These are phyloP conservation scores for Rutilus rutilus DNA, from an alignment of 2,113 vertebrate species.

Conservation along the genomic window DNA sequence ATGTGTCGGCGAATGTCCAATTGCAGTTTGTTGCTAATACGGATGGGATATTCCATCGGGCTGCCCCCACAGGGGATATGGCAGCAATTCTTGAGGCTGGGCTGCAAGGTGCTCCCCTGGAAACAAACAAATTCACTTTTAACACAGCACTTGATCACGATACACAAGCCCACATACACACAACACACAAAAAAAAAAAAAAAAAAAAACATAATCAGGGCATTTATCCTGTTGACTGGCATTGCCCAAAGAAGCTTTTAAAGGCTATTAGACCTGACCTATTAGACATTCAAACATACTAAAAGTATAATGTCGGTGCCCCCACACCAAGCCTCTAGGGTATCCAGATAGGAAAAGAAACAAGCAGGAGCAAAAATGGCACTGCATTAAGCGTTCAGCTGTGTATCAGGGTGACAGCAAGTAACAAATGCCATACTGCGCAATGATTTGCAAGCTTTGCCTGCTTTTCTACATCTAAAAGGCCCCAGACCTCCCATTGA, in stretches of 20 bases:
- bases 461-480: constrained; percentile 17
- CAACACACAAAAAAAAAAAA: background rate
- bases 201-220: background rate
- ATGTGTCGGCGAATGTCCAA: constrained; percentile 87
- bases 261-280: constrained; percentile 10
- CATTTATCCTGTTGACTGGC: constrained; percentile 37
- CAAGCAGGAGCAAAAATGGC: background rate
- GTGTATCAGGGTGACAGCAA: constrained; percentile 62
- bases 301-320: constrained; percentile 16
- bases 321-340: background rate
- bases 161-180: background rate
- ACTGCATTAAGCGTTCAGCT: constrained; percentile 46
- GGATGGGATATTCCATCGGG: constrained; percentile 72
- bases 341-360: constrained; percentile 14
- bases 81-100: constrained; percentile 87
- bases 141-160: constrained; percentile 16
- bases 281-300: constrained; percentile 17
- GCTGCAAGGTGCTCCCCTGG: constrained; percentile 82
- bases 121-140: constrained; percentile 38
- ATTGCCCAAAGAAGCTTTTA: constrained; percentile 20
- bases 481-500: constrained; percentile 28
- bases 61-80: constrained; percentile 80
- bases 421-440: constrained; percentile 60
- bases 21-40: constrained; percentile 88
- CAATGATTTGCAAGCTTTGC: constrained; percentile 21